A percentile compares a stretch with the other conserved stretches of the same genome.
Evolutionary conservation across 2,888 invertebrate genomes (phyloP).

Genomic region (Trypoxylon attenuatum): DNA sequence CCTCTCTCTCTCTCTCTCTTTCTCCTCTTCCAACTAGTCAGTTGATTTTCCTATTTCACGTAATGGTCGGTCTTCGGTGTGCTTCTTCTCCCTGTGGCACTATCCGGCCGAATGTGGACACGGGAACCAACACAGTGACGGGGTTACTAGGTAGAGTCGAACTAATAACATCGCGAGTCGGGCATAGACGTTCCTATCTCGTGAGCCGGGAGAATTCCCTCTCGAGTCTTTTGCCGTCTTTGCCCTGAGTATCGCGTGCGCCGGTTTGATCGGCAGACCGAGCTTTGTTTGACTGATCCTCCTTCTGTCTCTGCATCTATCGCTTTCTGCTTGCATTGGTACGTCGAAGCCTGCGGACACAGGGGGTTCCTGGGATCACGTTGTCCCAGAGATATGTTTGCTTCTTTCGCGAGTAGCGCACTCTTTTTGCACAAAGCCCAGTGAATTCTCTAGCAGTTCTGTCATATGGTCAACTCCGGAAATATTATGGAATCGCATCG

Average conservation of each 20-base stretch:
- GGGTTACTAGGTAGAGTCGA: conserved; percentile 23
- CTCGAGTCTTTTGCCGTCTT: too few species aligned
- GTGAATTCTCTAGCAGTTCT: too few species aligned
- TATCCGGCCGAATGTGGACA: background rate
- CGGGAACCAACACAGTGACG: background rate
- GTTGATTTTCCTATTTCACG: background rate
- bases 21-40: background rate
- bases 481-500: too few species aligned
- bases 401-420: too few species aligned
- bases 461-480: too few species aligned
- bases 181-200: background rate
- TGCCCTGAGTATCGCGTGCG: background rate
- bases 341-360: background rate
- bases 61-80: background rate
- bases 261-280: background rate
- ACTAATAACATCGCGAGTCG: conserved; percentile 34
- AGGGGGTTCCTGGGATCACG: too few species aligned
- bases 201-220: background rate
- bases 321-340: background rate
- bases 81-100: background rate
- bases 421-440: too few species aligned
- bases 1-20: background rate
- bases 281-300: background rate
- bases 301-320: background rate
- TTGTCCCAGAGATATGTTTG: too few species aligned